Evolutionary conservation across 1,140 invertebrate genomes (phyloP).

Genomic region (Tetragnatha versicolor): DNA sequence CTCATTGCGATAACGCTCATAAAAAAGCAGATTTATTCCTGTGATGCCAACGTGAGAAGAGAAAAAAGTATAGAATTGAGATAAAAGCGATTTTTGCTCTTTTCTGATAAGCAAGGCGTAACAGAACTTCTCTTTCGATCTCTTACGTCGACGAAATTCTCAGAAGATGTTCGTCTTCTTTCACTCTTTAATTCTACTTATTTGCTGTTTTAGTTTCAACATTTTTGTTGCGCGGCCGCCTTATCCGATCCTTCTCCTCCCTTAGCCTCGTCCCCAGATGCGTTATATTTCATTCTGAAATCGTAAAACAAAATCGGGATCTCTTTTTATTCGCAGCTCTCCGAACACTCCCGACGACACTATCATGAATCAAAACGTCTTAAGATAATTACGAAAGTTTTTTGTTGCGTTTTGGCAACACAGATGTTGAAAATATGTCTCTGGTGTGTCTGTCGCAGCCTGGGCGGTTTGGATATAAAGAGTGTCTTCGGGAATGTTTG

Average conservation of each 20-base stretch:
- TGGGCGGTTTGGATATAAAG: no score
- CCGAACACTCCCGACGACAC: not conserved
- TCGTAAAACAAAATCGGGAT: not conserved
- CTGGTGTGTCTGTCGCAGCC: no score
- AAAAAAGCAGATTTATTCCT: not conserved
- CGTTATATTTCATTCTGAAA: not conserved
- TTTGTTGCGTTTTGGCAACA: no score
- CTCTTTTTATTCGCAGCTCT: not conserved
- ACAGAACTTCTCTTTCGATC: slow-evolving; percentile 7
- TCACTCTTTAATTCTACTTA: not conserved
- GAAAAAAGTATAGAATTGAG: not conserved
- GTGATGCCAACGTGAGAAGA: not conserved
- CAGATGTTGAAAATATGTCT: no score
- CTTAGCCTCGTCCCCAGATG: not conserved
- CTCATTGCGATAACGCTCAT: no score
- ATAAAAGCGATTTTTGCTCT: slow-evolving; percentile 7
- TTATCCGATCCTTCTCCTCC: not conserved
- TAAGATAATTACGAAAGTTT: slow-evolving; percentile 15
- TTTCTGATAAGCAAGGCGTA: slow-evolving; percentile 7
- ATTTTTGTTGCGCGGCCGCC: no score
- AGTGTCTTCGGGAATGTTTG: no score
- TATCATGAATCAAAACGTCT: slow-evolving; percentile 1
- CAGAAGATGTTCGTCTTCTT: not conserved
- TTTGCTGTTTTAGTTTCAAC: no score
- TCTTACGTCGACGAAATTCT: not conserved